phyloP scores from a whole-genome alignment of 2,113 vertebrate genomes.

The Lepus timidus region DNA sequence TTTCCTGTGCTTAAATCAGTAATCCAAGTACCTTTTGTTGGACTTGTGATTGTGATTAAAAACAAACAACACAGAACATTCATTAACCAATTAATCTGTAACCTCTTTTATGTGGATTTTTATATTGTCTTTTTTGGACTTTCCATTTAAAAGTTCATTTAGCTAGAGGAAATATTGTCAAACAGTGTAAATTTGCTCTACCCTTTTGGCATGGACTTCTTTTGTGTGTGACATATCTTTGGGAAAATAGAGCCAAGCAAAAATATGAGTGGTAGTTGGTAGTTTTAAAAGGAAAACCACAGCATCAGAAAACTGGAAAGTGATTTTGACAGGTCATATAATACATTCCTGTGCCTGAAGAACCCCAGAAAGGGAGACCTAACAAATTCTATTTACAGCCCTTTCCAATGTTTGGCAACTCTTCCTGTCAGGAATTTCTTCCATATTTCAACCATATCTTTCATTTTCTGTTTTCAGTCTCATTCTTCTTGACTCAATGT shows the following conservation, averaged over 20 bases:
- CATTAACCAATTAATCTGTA: slow-evolving; percentile 68
- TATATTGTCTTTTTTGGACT: slow-evolving; percentile 68
- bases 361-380: neutral
- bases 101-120: slow-evolving; percentile 75
- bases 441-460: slow-evolving; percentile 7
- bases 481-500: neutral
- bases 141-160: slow-evolving; percentile 72
- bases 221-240: slow-evolving; percentile 3
- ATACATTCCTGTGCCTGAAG: neutral
- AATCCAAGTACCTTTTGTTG: slow-evolving; percentile 56
- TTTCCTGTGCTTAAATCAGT: slow-evolving; percentile 48
- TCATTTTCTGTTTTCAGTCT: slow-evolving; percentile 7
- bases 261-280: neutral
- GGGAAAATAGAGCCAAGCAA: neutral
- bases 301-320: neutral
- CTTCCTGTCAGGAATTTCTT: neutral
- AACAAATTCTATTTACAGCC: neutral
- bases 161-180: slow-evolving; percentile 60
- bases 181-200: neutral
- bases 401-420: neutral
- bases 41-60: neutral
- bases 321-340: slow-evolving; percentile 31
- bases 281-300: slow-evolving; percentile 69
- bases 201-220: neutral
- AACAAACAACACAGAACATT: slow-evolving; percentile 32